phyloP scores from a whole-genome alignment of 2,888 invertebrate genomes.

The Slavum lentiscoides region DNA sequence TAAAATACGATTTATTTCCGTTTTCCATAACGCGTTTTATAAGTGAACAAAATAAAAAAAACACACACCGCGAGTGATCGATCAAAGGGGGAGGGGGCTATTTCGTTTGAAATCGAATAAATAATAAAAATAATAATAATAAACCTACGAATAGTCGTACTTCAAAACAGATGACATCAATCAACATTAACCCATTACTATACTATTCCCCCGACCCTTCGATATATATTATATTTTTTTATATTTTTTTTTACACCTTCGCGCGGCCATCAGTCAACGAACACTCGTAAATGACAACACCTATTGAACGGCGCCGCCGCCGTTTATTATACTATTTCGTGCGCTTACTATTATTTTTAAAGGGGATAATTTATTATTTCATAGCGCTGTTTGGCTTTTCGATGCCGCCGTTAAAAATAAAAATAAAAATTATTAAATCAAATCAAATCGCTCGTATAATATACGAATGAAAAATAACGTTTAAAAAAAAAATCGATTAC shows the following conservation, averaged over 20 bases:
- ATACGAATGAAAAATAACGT: too few relatives aligned
- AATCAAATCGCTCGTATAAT: too few relatives aligned
- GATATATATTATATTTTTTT: constrained; percentile 19
- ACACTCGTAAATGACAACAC: constrained; percentile 53
- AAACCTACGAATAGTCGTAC: constrained; percentile 37
- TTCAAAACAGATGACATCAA: constrained; percentile 52
- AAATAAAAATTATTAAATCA: too few relatives aligned
- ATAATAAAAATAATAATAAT: constrained; percentile 31
- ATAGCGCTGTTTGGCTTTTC: background rate
- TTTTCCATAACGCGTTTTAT: constrained; percentile 31
- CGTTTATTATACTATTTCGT: constrained; percentile 14
- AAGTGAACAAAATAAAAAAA: constrained; percentile 29
- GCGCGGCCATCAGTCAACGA: constrained; percentile 44
- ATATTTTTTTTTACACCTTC: constrained; percentile 29
- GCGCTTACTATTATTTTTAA: constrained; percentile 1
- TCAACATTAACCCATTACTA: constrained; percentile 44
- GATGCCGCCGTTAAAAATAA: background rate
- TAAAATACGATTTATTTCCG: constrained; percentile 38
- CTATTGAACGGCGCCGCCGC: constrained; percentile 19
- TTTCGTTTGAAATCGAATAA: constrained; percentile 30
- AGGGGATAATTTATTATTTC: constrained; percentile 11
- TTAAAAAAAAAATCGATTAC: too few relatives aligned
- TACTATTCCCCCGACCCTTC: constrained; percentile 23
- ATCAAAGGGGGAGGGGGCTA: background rate
- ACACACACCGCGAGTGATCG: constrained; percentile 2